Base-by-base conservation (phyloP, 2,797 vertebrate species). In the Geotrypetes seraphini region DNA sequence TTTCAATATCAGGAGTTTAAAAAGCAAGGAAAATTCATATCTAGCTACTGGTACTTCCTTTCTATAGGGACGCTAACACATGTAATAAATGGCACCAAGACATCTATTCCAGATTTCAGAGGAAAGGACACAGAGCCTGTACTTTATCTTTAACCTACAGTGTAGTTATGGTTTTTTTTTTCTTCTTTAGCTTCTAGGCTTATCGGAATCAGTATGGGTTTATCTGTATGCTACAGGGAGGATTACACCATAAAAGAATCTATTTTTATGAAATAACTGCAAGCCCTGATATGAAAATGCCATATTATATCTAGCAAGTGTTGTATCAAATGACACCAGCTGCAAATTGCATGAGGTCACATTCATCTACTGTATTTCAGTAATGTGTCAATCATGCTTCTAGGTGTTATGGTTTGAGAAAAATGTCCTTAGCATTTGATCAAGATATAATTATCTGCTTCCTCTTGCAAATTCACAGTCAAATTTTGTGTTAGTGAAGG, bases 311-410 rank as follows among this genome's bases (percentile, higher is more conserved):
- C 19, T 39, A 12, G 1, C 1, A 22, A 39, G 3, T 6, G 15
- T 21, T 4, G 1, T 28, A 16, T 2, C 27, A 22, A 33, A 24
- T 12, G 8, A 3, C 12, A 14, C 8, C 19, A 16, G 35, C 16
- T 45, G 26, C 4, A 56, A 22, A 22, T 36, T 32, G n/a, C 11
- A 43, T 19, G n/a, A 22, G 16, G 12, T 29, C 26, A 36, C n/a
- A 33, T 30, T 54, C 52, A 10, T 7, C 4, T 28, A n/a, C n/a
- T n/a, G n/a, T n/a, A 4, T 45, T 47, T 33, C 51, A 54, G 29
- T 19, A 43, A 8, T 15, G 18, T 42, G 25, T 10, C 28, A 40
- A 53, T 16, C 3, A 31, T 16, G 21, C 10, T 12, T 8, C 9
- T 2, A 41, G 12, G 14, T 5, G 8, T 25, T 25, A 5, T 12